These are phyloP conservation scores for Lepidocolaptes lacrymiger DNA, from an alignment of 2,797 vertebrate genomes.

Conservation along the genomic window DNA sequence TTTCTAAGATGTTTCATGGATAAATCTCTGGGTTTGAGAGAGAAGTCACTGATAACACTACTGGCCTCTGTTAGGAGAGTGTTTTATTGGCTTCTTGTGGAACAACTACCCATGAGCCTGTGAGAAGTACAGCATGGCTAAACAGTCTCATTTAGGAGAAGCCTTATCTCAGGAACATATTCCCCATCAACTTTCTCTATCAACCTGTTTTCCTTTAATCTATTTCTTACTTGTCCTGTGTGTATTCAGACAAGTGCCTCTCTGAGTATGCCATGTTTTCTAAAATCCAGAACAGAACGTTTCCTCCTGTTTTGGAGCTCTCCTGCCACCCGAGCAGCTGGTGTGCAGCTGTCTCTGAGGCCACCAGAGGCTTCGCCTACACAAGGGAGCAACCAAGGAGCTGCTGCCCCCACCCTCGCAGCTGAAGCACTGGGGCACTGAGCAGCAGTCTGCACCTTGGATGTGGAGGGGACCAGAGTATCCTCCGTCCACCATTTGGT, in stretches of 20 bases:
- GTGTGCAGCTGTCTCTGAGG: neutral
- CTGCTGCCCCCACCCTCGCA: neutral
- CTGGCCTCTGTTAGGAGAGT: neutral
- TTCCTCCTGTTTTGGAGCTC: neutral
- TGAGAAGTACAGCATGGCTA: neutral
- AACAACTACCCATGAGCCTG: neutral
- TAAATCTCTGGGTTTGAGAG: neutral
- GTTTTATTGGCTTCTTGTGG: neutral
- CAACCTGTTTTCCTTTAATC: neutral
- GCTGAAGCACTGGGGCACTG: too few species aligned
- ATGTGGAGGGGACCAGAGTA: neutral
- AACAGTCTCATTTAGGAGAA: neutral
- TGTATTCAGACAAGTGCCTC: neutral
- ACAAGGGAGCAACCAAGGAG: neutral
- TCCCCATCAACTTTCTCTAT: neutral
- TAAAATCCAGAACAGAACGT: neutral
- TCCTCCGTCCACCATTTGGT: neutral
- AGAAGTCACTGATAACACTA: neutral
- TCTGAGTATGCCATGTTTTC: neutral
- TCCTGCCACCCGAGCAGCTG: fast-evolving
- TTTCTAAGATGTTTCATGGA: neutral
- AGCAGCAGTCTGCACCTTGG: neutral
- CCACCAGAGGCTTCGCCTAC: neutral
- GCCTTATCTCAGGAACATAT: neutral
- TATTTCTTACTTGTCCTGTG: neutral